A percentile compares a stretch with the other conserved stretches of the same genome.
These are phyloP conservation scores for Hystrix cristata DNA, from an alignment of 2,113 vertebrate genomes.

Conservation along the genomic window DNA sequence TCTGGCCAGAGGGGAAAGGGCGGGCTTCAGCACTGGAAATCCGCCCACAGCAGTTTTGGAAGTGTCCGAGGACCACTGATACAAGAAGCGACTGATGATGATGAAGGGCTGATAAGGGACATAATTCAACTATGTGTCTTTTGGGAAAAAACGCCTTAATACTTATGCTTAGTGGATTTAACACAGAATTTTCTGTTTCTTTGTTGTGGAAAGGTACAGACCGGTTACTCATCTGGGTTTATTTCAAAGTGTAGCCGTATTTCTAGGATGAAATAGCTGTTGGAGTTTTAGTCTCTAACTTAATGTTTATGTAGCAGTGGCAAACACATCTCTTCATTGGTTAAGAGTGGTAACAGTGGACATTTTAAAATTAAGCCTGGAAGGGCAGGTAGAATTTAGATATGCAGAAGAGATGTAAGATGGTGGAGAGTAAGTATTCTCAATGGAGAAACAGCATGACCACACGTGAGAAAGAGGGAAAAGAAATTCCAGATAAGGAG, in stretches of 20 bases:
- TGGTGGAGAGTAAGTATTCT: background rate
- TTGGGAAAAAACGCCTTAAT: background rate
- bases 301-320: background rate
- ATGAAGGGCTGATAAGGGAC: background rate
- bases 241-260: background rate
- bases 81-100: background rate
- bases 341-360: background rate
- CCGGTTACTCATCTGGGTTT: background rate
- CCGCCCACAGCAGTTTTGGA: background rate
- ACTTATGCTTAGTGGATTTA: background rate
- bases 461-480: background rate
- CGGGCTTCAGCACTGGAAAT: background rate
- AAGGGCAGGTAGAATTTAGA: background rate
- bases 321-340: background rate
- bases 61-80: background rate
- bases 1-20: background rate
- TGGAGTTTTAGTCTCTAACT: constrained; percentile 36
- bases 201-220: background rate
- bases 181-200: background rate
- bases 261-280: background rate
- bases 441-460: background rate
- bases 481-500: background rate
- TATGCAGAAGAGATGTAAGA: background rate
- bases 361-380: background rate
- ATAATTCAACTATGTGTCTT: background rate